Evolutionary conservation across 2,797 vertebrate species (phyloP), one percentile per base, ranked within the genome.

Genomic region (Eospalax fontanierii): DNA sequence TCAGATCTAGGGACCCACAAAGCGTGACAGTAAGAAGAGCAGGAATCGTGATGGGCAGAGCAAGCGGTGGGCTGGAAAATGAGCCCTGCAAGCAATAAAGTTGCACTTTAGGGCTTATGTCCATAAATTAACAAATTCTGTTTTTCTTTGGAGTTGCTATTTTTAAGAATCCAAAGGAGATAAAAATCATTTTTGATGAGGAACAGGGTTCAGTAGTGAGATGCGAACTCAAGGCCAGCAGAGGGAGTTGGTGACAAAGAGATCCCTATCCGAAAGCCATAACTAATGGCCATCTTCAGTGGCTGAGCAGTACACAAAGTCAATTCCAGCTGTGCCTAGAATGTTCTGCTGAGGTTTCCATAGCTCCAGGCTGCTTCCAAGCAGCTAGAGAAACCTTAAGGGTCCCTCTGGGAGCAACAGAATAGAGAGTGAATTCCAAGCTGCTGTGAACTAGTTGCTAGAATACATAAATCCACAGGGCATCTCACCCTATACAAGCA

Each of bases 181-280:
- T 50, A 93, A 94, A 91, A 84, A 74, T 57, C 63, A 3, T 50
- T 78, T 30, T 15, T 57, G 78, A 89, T n/a, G 28, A 73, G 38
- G 85, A 33, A 89, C 57, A 59, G 28, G 9, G 8, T 7, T 90
- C 43, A 30, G 16, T 6, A 50, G 16, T 40, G 80, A 94, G 76
- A 87, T 40, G 63, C 65, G 93, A 89, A 89, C 63, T 84, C 61
- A 43, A 89, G 81, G 83, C 96, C 96, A 96, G 95, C 86, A 97
- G 93, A 95, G 95, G 97, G 93, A 84, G 96, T 85, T 95, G 90
- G 80, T 92, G 65, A 66, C 86, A 90, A 93, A 86, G 57, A 63
- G 89, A 96, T 95, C n/a, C 28, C 0, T 1, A 40, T 28, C 30
- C n/a, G 61, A 80, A 66, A 78, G 75, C 46, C n/a, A n/a, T 61